A percentile compares a stretch with the other conserved stretches of the same genome.
Evolutionary conservation across 2,797 vertebrate species (phyloP).

Genomic region (Macropus fuliginosus): DNA sequence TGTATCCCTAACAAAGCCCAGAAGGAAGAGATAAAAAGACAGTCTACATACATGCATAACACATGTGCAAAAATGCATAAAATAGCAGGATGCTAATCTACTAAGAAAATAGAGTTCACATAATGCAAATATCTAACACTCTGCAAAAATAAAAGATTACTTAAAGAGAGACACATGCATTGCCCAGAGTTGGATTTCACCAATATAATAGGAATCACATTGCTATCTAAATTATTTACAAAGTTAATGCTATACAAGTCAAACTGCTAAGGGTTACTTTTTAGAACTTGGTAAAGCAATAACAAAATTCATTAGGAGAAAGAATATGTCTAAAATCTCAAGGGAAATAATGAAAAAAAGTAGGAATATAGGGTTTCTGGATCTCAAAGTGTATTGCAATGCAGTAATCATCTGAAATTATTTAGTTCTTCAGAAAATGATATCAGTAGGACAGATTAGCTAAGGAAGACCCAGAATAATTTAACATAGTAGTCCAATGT

Average conservation of each 20-base stretch:
- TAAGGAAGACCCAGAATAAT: neutral
- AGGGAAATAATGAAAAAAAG: neutral
- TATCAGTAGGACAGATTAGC: neutral
- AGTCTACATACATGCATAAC: neutral
- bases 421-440: neutral
- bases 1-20: neutral
- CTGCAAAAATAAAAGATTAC: neutral
- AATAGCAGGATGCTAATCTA: neutral
- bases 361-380: neutral
- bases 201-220: neutral
- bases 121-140: neutral
- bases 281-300: neutral
- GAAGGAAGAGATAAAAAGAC: neutral
- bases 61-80: neutral
- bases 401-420: neutral
- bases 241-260: neutral
- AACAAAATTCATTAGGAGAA: neutral
- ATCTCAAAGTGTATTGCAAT: neutral
- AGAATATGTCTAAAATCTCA: neutral
- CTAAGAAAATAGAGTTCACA: neutral
- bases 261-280: neutral
- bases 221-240: neutral
- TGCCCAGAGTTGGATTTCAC: neutral
- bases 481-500: neutral
- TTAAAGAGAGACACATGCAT: neutral